These are phyloP conservation scores for Caenorhabditis remanei DNA, from an alignment of 1,140 invertebrate species.

Conservation along the genomic window DNA sequence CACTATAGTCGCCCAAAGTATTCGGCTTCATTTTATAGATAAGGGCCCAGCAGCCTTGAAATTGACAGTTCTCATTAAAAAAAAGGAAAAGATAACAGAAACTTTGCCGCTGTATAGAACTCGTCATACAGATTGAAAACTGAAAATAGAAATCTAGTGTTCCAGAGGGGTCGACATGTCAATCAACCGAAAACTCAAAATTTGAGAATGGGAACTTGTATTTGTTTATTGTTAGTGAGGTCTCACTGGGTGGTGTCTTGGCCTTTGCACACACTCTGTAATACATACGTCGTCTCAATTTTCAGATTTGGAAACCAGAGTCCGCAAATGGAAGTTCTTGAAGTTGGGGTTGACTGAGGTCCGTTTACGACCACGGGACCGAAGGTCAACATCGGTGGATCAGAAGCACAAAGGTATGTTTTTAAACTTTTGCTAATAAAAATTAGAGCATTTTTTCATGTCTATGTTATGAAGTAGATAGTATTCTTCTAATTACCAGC, in stretches of 20 bases:
- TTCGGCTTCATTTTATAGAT: too few relatives aligned
- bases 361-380: conserved; percentile 1
- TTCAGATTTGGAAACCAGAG: conserved; percentile 41
- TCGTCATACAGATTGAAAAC: background rate
- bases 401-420: conserved; percentile 55
- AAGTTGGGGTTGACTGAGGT: conserved; percentile 46
- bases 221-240: background rate
- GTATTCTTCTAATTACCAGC: too few relatives aligned
- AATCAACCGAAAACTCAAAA: background rate
- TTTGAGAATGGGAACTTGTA: background rate
- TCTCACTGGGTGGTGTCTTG: background rate
- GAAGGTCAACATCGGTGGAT: conserved; percentile 45
- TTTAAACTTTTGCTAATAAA: background rate
- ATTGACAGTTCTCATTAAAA: too few relatives aligned
- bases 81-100: too few relatives aligned
- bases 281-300: background rate
- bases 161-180: background rate
- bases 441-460: background rate
- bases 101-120: too few relatives aligned
- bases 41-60: too few relatives aligned
- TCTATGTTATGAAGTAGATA: too few relatives aligned
- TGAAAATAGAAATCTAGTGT: background rate
- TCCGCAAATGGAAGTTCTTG: conserved; percentile 57
- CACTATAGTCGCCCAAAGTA: too few relatives aligned
- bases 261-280: background rate